Base-by-base conservation (phyloP, 30 jellyfish, hydroid and myxozoan species). In the Sanderia malayensis region DNA sequence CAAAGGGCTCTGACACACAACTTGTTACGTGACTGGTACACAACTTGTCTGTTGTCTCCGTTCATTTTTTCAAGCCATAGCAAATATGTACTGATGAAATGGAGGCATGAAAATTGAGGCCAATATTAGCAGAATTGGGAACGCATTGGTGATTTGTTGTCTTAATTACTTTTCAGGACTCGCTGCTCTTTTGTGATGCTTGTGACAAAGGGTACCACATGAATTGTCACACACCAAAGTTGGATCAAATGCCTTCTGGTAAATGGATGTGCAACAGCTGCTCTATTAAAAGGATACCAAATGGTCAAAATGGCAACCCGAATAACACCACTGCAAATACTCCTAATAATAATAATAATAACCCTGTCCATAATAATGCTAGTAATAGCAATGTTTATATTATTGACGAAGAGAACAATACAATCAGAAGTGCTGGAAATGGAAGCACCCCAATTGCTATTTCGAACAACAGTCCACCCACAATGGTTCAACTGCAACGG, bases 151-250 rank as follows among this genome's bases (percentile, higher is more conserved):
- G n/a, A n/a, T n/a, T n/a, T n/a, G n/a, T 19, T 18, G 1, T 25
- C 44, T 34, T 46, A 31, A 61, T 44, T 80, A 44, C 72, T 46
- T 59, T 63, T 13, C 62, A 89, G 97, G 97, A 89, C 55, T 82
- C 97, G 28, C 84, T 89, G 58, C 81, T 89, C 68, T 89, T 89
- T 82, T 89, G 97, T 69, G 97, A 89, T 89, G 97, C 97, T 22
- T 89, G 97, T 75, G 97, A 89, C 70, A 89, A 89, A 76, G 97
- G 97, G 15, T 89, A 82, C 65, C 97, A 89, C 63, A 89, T 89
- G 97, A 87, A 60, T 22, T 89, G 97, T 64, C 97, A 89, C 66
- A 46, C 93, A 18, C 97, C 97, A 59, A 89, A 82, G 65, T 79
- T 89, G 20, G 89, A 70, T 29, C 95, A 89, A 61, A 89, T 82